A percentile compares a stretch with the other conserved stretches of the same genome.
phyloP scores from a whole-genome alignment of 2,888 invertebrate species.

The Perdita meconis region DNA sequence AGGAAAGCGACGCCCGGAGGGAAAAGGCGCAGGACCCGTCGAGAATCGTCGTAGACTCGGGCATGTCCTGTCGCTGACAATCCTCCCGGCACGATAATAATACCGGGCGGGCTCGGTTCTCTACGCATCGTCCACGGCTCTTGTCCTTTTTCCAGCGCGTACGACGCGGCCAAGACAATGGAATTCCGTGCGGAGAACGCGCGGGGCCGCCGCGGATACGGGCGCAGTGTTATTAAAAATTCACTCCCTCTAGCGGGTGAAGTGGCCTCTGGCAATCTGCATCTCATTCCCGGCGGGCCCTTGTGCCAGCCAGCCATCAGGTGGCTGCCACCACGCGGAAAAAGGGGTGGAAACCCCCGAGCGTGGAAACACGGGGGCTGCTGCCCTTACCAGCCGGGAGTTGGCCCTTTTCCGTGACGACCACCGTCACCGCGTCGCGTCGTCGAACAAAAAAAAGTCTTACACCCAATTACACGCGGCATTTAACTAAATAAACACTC shows the following conservation, averaged over 20 bases:
- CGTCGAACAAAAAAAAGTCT: slow-evolving; percentile 66
- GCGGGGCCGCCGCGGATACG: slow-evolving; percentile 77
- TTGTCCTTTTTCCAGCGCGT: slow-evolving; percentile 70
- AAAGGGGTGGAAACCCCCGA: slow-evolving; percentile 67
- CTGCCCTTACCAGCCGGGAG: slow-evolving; percentile 17
- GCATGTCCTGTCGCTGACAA: slow-evolving; percentile 70
- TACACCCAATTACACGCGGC: slow-evolving; percentile 76
- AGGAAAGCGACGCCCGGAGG: slow-evolving; percentile 1
- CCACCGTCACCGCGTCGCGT: slow-evolving; percentile 18
- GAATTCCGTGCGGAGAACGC: slow-evolving; percentile 68
- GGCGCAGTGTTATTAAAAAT: slow-evolving; percentile 83
- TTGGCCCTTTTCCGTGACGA: slow-evolving; percentile 49
- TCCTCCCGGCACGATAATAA: slow-evolving; percentile 75
- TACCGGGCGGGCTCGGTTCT: slow-evolving; percentile 58
- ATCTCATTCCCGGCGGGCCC: slow-evolving; percentile 83
- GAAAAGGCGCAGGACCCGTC: background rate
- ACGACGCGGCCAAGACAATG: slow-evolving; percentile 77
- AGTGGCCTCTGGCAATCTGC: slow-evolving; percentile 84
- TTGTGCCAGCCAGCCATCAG: slow-evolving; percentile 72
- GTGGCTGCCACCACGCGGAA: slow-evolving; percentile 70
- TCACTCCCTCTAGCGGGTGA: slow-evolving; percentile 81
- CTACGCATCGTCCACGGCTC: slow-evolving; percentile 60
- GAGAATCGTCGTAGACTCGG: slow-evolving; percentile 19
- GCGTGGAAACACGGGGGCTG: slow-evolving; percentile 47
- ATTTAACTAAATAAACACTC: slow-evolving; percentile 75